A percentile compares a stretch with the other conserved stretches of the same genome.
Conservation (phyloP, 2,113 vertebrate genomes). For the Cepphus grylle region DNA sequence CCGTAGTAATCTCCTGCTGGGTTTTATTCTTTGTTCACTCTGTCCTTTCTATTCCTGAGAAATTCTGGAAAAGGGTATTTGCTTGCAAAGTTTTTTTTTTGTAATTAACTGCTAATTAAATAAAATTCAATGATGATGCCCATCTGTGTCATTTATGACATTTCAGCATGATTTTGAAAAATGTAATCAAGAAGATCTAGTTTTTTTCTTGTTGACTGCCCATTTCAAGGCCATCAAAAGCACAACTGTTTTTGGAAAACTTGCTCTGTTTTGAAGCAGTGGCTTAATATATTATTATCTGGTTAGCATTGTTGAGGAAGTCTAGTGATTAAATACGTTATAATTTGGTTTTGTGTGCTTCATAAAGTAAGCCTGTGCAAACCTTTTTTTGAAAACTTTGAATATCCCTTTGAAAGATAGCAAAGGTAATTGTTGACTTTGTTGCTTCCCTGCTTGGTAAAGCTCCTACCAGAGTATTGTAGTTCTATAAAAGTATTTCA, state of each 20-base stretch:
- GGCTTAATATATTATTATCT: background rate
- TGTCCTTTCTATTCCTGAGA: background rate
- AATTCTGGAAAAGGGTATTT: background rate
- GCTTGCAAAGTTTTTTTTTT: background rate
- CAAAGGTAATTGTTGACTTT: slow-evolving; percentile 35
- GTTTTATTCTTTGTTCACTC: background rate
- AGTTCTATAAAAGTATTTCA: slow-evolving; percentile 69
- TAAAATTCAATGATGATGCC: background rate
- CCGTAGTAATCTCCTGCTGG: background rate
- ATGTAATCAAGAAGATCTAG: slow-evolving; percentile 34
- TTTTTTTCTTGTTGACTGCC: background rate
- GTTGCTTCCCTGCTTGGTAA: slow-evolving; percentile 49
- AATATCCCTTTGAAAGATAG: slow-evolving; percentile 11
- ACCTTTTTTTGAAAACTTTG: background rate
- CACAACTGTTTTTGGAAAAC: background rate
- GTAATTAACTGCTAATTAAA: slow-evolving; percentile 57
- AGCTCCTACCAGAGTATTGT: background rate
- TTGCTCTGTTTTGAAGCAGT: background rate
- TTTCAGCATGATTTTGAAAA: slow-evolving; percentile 55
- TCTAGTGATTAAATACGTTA: background rate
- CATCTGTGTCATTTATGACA: slow-evolving; percentile 28
- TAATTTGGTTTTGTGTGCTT: background rate
- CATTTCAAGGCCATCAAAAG: background rate
- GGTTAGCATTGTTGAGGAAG: slow-evolving; percentile 4
- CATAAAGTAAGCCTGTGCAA: background rate